Evolutionary conservation across 2,888 invertebrate genomes (phyloP), one percentile per base, ranked within the genome.

Genomic region (Euproctis similis): DNA sequence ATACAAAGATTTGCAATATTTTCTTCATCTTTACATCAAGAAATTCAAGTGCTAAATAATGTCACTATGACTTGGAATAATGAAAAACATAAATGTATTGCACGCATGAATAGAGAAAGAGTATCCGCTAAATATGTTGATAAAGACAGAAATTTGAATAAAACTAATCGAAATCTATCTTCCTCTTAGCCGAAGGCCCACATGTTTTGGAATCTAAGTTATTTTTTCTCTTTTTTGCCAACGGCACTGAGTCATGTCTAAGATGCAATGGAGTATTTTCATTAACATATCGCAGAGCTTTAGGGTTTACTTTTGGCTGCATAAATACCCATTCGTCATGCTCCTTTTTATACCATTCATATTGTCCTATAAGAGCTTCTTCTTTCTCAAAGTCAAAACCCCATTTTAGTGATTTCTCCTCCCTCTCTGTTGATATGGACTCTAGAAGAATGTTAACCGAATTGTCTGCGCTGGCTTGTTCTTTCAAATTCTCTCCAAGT

Each of bases 371-470:
- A 17, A 72, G 30, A 2, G 74, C 60, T 1, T 60, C 47, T 34
- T 86, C 88, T 1, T 80, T 84, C 32, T 63, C 65, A 29, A 88
- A 86, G 55, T 89, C 88, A 25, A 87, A 89, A 45, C 88, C 87
- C 80, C 85, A 89, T 36, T 73, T 77, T 8, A 58, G 45, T 18
- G 54, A 68, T 6, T 74, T 80, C 46, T 72, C 59, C 3, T 51
- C 35, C 2, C 33, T 40, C 1, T 71, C 65, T 8, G 34, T 49
- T 0, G 36, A 40, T 7, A 50, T 35, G 1, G 53, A 41, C 36
- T 78, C 77, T 46, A 68, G 62, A 7, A 69, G 45, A 3, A 46
- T 40, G 25, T 78, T 77, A 1, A 59, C 33, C 12, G 59, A 55
- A 39, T 74, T 73, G 19, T 75, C 71, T 1, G 39, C 37, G 8